These are phyloP conservation scores for Hypercompe scribonia DNA, from an alignment of 2,888 invertebrate genomes.

Conservation along the genomic window DNA sequence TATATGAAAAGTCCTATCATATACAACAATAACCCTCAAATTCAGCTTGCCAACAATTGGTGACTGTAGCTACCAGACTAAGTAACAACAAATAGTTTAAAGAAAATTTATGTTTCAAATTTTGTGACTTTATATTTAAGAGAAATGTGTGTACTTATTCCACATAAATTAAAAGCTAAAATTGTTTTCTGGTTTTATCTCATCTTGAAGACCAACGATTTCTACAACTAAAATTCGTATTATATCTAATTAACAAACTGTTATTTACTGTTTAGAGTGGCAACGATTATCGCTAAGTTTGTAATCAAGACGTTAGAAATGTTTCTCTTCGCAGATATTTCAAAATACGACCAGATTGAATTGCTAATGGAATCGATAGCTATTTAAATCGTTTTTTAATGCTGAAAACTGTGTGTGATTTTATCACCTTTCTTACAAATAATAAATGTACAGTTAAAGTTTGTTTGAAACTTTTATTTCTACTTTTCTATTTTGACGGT, in stretches of 20 bases:
- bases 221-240: not conserved
- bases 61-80: not conserved
- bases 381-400: not conserved
- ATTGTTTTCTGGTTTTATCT: not conserved
- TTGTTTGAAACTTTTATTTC: not conserved
- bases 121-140: not conserved
- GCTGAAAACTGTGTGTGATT: not conserved
- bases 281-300: not conserved
- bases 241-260: constrained; percentile 15
- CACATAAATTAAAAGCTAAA: not conserved
- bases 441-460: not conserved
- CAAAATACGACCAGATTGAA: not conserved
- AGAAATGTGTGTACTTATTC: not conserved
- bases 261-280: constrained; percentile 18
- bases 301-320: constrained; percentile 17
- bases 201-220: not conserved
- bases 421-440: not conserved
- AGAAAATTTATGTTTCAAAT: not conserved
- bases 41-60: not conserved
- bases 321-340: not conserved
- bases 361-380: not conserved
- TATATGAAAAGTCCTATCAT: not conserved
- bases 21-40: not conserved
- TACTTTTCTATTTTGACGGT: not conserved
- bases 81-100: not conserved